phyloP scores from a whole-genome alignment of 2,113 vertebrate genomes.

The Chionis minor region DNA sequence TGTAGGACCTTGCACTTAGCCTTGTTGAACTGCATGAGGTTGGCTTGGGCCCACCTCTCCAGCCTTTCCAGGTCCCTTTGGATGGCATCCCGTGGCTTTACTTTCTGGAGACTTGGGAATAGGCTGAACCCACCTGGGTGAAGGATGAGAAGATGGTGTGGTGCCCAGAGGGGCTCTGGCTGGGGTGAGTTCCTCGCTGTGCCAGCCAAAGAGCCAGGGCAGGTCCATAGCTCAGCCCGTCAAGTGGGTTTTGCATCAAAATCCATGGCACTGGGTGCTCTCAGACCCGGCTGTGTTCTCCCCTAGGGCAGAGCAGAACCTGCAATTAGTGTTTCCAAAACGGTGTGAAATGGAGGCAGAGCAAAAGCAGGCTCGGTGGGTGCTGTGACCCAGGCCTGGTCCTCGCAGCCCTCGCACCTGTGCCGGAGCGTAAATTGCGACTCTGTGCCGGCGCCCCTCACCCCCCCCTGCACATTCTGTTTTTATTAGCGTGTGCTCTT shows the following conservation, averaged over 20 bases:
- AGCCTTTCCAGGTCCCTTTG: too few species aligned
- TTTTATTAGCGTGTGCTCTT: conserved; percentile 43
- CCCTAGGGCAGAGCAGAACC: neutral
- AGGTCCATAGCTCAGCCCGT: neutral
- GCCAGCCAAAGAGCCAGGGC: neutral
- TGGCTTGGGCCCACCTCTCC: too few species aligned
- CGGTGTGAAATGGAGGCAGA: conserved; percentile 15
- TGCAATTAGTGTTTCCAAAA: conserved; percentile 27
- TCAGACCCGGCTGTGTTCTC: neutral
- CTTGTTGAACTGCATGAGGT: too few species aligned
- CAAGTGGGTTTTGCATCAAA: neutral
- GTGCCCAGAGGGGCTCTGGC: neutral
- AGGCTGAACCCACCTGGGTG: neutral
- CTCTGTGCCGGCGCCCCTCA: conserved; percentile 40
- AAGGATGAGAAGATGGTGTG: neutral
- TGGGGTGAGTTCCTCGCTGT: neutral
- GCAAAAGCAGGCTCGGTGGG: neutral
- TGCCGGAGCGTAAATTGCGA: neutral
- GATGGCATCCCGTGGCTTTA: neutral
- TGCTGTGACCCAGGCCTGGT: neutral
- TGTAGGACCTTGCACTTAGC: too few species aligned
- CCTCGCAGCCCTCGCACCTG: conserved; percentile 25
- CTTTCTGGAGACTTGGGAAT: neutral
- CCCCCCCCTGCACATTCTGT: neutral
- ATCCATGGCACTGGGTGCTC: neutral